Evolutionary conservation across 2,113 vertebrate genomes (phyloP).

Genomic region (Physeter macrocephalus): DNA sequence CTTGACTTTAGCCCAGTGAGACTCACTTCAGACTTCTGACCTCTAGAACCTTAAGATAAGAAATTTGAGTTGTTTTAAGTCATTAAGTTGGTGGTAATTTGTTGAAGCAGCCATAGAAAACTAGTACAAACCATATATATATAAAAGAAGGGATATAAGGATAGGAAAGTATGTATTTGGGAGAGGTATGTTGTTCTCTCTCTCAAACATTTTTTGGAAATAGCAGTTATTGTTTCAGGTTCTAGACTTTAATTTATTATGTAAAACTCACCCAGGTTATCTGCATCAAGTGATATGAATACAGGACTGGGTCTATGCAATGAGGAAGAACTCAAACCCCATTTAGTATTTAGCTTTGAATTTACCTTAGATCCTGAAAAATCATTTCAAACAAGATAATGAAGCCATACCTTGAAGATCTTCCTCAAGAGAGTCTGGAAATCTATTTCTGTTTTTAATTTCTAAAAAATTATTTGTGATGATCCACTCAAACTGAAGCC

Average conservation of each 20-base stretch:
- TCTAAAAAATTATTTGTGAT: background rate
- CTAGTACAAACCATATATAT: background rate
- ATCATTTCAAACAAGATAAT: conserved; percentile 16
- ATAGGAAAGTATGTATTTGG: background rate
- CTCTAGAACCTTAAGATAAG: background rate
- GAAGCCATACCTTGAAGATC: background rate
- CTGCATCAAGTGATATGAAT: background rate
- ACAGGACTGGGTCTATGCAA: background rate
- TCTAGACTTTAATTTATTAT: background rate
- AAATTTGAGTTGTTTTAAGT: background rate
- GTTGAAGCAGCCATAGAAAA: background rate
- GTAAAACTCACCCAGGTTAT: background rate
- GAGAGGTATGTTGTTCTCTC: background rate
- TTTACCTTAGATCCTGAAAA: background rate
- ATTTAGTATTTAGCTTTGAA: conserved; percentile 11
- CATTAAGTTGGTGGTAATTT: background rate
- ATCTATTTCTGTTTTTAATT: conserved; percentile 10
- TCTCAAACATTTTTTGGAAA: background rate
- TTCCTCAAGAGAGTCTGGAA: background rate
- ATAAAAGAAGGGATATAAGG: background rate
- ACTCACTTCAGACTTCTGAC: background rate
- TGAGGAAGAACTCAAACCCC: background rate
- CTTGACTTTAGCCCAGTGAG: background rate
- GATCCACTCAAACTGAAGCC: background rate
- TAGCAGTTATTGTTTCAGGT: background rate